Percentiles rank a stretch among this genome's conserved stretches.
Conservation (phyloP, 2,113 vertebrate genomes). For the Lepisosteus osseus region DNA sequence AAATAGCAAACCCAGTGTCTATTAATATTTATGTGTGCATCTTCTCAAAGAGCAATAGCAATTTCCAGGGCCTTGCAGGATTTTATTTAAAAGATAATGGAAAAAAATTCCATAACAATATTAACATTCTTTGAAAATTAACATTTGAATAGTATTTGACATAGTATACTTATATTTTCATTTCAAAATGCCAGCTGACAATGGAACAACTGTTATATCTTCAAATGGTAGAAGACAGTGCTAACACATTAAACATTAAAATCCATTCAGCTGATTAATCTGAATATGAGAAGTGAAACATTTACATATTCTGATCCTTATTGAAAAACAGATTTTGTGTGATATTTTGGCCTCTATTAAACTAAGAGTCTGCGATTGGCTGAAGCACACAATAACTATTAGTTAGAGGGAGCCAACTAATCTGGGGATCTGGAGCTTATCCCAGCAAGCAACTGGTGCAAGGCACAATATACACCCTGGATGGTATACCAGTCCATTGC, state of each 20-base stretch:
- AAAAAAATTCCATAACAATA: conserved; percentile 44
- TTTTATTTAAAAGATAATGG: conserved; percentile 47
- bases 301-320: conserved; percentile 1
- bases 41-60: conserved; percentile 15
- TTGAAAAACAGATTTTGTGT: neutral
- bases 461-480: no score
- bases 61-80: conserved; percentile 23
- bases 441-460: no score
- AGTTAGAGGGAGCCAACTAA: no score
- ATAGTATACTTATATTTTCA: conserved; percentile 44
- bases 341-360: no score
- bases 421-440: no score
- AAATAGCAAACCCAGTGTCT: neutral
- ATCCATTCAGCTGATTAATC: conserved; percentile 44
- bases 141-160: conserved; percentile 55
- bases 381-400: no score
- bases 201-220: conserved; percentile 26
- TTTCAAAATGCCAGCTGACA: conserved; percentile 49
- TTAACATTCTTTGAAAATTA: conserved; percentile 64
- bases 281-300: conserved; percentile 26
- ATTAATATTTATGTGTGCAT: neutral
- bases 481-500: no score
- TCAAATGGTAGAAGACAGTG: conserved; percentile 27
- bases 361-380: no score
- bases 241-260: conserved; percentile 36